Base-by-base conservation (phyloP, 1,140 invertebrate genomes). In the Oscheius sp. region DNA sequence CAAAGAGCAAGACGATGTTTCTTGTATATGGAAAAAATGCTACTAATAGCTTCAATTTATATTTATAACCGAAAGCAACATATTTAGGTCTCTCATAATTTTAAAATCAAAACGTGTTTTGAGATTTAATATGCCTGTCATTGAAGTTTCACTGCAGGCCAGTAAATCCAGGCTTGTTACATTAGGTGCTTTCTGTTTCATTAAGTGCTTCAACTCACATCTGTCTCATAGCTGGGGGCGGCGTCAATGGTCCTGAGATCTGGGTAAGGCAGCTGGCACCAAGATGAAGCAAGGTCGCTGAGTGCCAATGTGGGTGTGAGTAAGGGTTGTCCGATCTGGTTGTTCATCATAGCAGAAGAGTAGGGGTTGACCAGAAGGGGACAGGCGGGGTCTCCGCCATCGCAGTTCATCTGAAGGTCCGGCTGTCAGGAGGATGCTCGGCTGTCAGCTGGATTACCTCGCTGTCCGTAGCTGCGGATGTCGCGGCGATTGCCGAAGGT, bases 401-500 rank as follows among this genome's bases (percentile, higher is more conserved):
- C 49, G 23, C 49, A 55, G 23, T 55, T 55, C 49, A 55, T 55
- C 4, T n/a, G n/a, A n/a, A n/a, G n/a, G n/a, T n/a, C n/a, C n/a
- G n/a, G n/a, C n/a, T n/a, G n/a, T n/a, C n/a, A n/a, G n/a, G n/a
- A n/a, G n/a, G n/a, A n/a, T n/a, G n/a, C n/a, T n/a, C n/a, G n/a
- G n/a, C n/a, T n/a, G n/a, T n/a, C n/a, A n/a, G n/a, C n/a, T n/a
- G n/a, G n/a, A n/a, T n/a, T n/a, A 42, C 38, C 38, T 42, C 38
- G 38, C 38, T 10, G n/a, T 42, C 49, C 49, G n/a, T n/a, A n/a
- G n/a, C n/a, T n/a, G 7, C 49, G 49, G 49, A 55, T 55, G 49
- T 55, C 49, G 49, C 49, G 49, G 49, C 49, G 49, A 55, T 55
- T 55, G 49, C 49, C 49, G 49, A 55, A 20, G 49, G 49, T 26